Evolutionary conservation across 2,113 vertebrate genomes (phyloP).

Genomic region (Sinocyclocheilus anshuiensis): DNA sequence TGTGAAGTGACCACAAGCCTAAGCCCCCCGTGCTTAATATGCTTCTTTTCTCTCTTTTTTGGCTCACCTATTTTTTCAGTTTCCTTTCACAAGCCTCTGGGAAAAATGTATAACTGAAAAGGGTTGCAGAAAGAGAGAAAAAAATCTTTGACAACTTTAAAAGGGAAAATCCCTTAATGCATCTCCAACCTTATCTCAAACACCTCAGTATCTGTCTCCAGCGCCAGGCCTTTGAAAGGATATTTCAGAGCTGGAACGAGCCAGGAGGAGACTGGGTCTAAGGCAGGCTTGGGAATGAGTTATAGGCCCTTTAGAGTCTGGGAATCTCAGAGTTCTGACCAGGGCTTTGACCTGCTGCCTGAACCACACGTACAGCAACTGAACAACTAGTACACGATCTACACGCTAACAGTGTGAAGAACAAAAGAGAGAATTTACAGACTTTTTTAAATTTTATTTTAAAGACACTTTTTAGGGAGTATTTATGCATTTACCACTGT

Average conservation of each 20-base stretch:
- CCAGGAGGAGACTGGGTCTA: conserved; percentile 66
- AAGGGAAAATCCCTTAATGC: conserved; percentile 82
- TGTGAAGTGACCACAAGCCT: conserved; percentile 79
- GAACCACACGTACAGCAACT: conserved; percentile 61
- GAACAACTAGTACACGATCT: conserved; percentile 44
- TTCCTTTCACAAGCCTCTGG: conserved; percentile 72
- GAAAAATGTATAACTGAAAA: conserved; percentile 63
- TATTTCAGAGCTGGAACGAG: conserved; percentile 48
- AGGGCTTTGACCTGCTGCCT: conserved; percentile 74
- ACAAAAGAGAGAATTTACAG: background rate
- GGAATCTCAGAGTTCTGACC: conserved; percentile 78
- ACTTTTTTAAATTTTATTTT: background rate
- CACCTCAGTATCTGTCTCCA: conserved; percentile 83
- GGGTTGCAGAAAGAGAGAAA: conserved; percentile 57
- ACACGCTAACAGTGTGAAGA: background rate
- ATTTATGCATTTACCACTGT: background rate
- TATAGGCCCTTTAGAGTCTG: conserved; percentile 81
- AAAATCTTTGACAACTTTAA: conserved; percentile 71
- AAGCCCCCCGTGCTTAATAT: conserved; percentile 63
- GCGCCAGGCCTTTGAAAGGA: conserved; percentile 79
- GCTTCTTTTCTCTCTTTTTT: conserved; percentile 63
- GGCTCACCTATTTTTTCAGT: conserved; percentile 65
- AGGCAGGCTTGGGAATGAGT: conserved; percentile 76
- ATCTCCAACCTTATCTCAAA: conserved; percentile 84
- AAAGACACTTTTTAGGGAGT: background rate